A percentile compares a stretch with the other conserved stretches of the same genome.
These are phyloP conservation scores for Clangula hyemalis DNA, from an alignment of 2,797 vertebrate species.

Conservation along the genomic window DNA sequence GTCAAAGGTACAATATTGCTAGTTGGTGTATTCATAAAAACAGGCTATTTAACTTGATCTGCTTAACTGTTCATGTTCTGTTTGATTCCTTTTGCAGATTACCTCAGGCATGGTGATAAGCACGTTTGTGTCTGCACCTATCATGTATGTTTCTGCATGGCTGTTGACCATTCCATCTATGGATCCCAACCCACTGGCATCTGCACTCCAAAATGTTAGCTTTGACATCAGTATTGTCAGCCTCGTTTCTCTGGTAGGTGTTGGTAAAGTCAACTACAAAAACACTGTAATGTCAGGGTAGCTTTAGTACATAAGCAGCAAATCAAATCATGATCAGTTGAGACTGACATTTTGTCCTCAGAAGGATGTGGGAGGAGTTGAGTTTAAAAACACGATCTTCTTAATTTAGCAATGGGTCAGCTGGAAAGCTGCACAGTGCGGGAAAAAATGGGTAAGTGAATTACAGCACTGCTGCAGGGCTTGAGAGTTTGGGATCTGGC, in stretches of 20 bases:
- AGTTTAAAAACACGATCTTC: not conserved
- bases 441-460: not conserved
- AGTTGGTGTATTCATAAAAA: not conserved
- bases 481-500: not conserved
- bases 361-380: not conserved
- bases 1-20: not conserved
- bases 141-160: slow-evolving; percentile 98
- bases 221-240: slow-evolving; percentile 95
- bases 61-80: not conserved
- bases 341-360: rapidly evolving
- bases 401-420: not conserved
- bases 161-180: slow-evolving; percentile 90
- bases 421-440: not conserved
- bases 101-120: slow-evolving; percentile 97
- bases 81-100: slow-evolving; percentile 79
- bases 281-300: not conserved
- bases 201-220: slow-evolving; percentile 90
- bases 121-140: slow-evolving; percentile 97
- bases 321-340: rapidly evolving
- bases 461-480: not conserved
- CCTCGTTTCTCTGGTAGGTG: slow-evolving; percentile 90
- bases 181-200: slow-evolving; percentile 86
- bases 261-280: not conserved
- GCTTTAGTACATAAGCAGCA: not conserved
- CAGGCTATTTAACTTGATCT: not conserved